Percentiles rank a stretch among this genome's conserved stretches.
Conservation (phyloP, 2,113 vertebrate species). For the Syngnathus typhle region DNA sequence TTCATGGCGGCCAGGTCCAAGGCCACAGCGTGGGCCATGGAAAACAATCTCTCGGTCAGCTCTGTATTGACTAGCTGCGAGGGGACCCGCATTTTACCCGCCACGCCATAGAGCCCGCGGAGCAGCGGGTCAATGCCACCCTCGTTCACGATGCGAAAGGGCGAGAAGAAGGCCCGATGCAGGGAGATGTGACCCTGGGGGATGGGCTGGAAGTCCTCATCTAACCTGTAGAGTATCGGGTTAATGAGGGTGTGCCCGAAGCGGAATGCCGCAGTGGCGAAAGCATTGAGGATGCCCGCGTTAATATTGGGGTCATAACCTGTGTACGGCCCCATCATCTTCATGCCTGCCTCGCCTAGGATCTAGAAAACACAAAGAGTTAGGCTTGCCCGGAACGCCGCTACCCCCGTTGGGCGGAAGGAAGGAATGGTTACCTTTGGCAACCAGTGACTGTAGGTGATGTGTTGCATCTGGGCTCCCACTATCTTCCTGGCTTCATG, state of each 20-base stretch:
- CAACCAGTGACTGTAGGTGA: constrained; percentile 95
- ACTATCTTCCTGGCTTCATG: constrained; percentile 94
- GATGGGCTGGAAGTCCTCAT: constrained; percentile 85
- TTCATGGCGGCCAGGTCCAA: constrained; percentile 97
- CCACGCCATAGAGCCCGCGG: constrained; percentile 87
- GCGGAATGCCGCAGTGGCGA: constrained; percentile 94
- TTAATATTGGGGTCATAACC: constrained; percentile 91
- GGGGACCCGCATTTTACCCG: constrained; percentile 92
- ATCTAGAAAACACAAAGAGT: constrained; percentile 56
- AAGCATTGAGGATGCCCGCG: constrained; percentile 85
- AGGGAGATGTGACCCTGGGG: constrained; percentile 88
- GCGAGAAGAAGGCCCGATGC: constrained; percentile 96
- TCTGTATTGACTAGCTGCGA: constrained; percentile 92
- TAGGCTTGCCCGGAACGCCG: background rate
- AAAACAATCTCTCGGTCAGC: constrained; percentile 93
- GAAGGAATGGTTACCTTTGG: constrained; percentile 73
- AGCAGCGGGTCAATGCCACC: constrained; percentile 95
- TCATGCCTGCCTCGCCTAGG: constrained; percentile 87
- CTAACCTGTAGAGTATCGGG: constrained; percentile 85
- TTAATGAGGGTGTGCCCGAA: constrained; percentile 97
- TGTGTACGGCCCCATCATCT: constrained; percentile 81
- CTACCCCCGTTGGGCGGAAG: too few relatives aligned
- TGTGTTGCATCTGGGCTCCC: constrained; percentile 94
- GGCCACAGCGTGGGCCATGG: constrained; percentile 92
- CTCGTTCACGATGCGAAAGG: constrained; percentile 94